Percentiles rank a stretch among this genome's conserved stretches.
Evolutionary conservation across 92 coral and sea anemone species (phyloP).

Genomic region (Chrysogorgia sp.): DNA sequence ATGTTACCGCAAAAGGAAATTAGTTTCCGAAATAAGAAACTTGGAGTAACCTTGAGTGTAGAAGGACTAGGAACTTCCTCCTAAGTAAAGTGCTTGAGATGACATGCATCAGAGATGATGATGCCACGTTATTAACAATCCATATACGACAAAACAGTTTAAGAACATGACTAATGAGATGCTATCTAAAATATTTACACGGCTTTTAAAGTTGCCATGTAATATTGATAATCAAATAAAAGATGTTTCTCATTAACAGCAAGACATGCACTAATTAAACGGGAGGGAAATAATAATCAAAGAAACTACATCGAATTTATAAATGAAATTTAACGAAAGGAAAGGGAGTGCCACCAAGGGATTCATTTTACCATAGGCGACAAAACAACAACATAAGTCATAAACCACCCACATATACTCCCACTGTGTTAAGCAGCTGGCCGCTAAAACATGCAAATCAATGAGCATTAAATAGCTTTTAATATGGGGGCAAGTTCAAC

Average conservation of each 20-base stretch:
- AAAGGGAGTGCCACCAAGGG: constrained; percentile 35
- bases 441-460: background rate
- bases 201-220: constrained; percentile 15
- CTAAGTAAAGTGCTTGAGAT: background rate
- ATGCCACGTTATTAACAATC: background rate
- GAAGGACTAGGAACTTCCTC: too few species aligned
- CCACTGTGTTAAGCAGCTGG: constrained; percentile 1
- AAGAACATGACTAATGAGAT: background rate
- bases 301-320: background rate
- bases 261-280: constrained; percentile 24
- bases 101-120: background rate
- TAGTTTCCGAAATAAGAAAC: too few species aligned
- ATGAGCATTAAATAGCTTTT: too few species aligned
- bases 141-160: background rate
- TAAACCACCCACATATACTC: constrained; percentile 10
- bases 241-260: constrained; percentile 31
- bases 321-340: constrained; percentile 37
- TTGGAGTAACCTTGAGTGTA: too few species aligned
- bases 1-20: too few species aligned
- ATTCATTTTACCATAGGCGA: constrained; percentile 3
- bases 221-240: constrained; percentile 16
- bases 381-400: constrained; percentile 4
- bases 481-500: too few species aligned
- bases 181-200: constrained; percentile 26
- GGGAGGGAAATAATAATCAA: constrained; percentile 28